Evolutionary conservation across 2,888 invertebrate genomes (phyloP).

Genomic region (Mactromeris polynyma): DNA sequence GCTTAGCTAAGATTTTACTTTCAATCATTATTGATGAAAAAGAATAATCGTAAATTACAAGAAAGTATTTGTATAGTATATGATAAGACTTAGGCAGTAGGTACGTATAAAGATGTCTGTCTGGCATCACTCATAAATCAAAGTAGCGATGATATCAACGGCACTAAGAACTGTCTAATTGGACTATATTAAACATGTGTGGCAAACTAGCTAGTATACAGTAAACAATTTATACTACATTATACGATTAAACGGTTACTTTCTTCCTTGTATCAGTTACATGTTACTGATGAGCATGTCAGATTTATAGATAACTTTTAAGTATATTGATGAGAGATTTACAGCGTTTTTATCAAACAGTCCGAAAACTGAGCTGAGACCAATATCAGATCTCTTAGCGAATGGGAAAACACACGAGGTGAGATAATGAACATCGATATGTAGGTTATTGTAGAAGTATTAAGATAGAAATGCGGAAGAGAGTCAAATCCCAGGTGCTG

Average conservation of each 20-base stretch:
- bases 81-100: neutral
- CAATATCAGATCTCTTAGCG: neutral
- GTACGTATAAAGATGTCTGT: neutral
- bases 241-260: neutral
- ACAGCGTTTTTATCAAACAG: neutral
- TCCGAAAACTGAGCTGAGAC: neutral
- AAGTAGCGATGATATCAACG: neutral
- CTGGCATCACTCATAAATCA: neutral
- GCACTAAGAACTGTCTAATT: neutral
- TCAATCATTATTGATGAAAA: neutral
- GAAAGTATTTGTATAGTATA: neutral
- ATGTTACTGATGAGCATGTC: neutral
- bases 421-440: neutral
- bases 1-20: neutral
- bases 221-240: neutral
- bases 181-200: neutral
- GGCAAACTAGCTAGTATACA: neutral
- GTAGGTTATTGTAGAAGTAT: neutral
- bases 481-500: neutral
- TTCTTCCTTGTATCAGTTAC: neutral
- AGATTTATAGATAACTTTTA: neutral
- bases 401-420: neutral
- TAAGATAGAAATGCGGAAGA: neutral
- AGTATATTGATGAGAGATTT: neutral
- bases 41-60: neutral